Percentiles rank a stretch among this genome's conserved stretches.
These are phyloP conservation scores for Siniperca scherzeri DNA, from an alignment of 2,797 vertebrate species.

Conservation along the genomic window DNA sequence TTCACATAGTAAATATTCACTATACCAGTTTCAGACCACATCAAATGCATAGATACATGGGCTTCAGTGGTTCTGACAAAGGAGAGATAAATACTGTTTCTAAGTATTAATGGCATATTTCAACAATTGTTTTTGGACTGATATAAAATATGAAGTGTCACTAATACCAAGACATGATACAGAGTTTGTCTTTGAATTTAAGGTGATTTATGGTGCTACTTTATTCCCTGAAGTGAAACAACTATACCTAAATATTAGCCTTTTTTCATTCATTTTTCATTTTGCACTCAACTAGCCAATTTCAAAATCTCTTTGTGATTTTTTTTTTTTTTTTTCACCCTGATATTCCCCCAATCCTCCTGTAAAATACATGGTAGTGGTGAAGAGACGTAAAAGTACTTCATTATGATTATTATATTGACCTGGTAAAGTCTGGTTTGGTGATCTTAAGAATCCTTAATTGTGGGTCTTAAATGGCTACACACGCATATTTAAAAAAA, in stretches of 20 bases:
- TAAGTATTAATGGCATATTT: background rate
- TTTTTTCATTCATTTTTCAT: background rate
- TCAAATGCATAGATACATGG: background rate
- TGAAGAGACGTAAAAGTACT: constrained; percentile 1
- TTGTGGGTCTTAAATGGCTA: constrained; percentile 10
- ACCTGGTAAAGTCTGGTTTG: background rate
- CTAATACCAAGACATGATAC: constrained; percentile 9
- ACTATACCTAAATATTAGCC: constrained; percentile 4
- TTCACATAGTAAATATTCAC: background rate
- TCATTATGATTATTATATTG: background rate
- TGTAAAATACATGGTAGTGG: constrained; percentile 3
- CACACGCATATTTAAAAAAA: background rate
- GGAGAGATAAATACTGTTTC: background rate
- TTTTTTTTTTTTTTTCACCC: background rate
- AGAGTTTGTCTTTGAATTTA: constrained; percentile 55
- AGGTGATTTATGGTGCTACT: constrained; percentile 45
- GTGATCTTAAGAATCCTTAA: background rate
- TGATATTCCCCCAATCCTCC: background rate
- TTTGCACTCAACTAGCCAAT: constrained; percentile 7
- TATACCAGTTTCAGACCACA: background rate
- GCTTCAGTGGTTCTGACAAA: constrained; percentile 7
- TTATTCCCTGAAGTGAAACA: constrained; percentile 33
- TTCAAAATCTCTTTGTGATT: background rate
- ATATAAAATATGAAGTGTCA: constrained; percentile 14
- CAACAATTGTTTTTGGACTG: background rate